A percentile compares a stretch with the other conserved stretches of the same genome.
Evolutionary conservation across 2,113 vertebrate species (phyloP).

Genomic region (Pseudonaja textilis): DNA sequence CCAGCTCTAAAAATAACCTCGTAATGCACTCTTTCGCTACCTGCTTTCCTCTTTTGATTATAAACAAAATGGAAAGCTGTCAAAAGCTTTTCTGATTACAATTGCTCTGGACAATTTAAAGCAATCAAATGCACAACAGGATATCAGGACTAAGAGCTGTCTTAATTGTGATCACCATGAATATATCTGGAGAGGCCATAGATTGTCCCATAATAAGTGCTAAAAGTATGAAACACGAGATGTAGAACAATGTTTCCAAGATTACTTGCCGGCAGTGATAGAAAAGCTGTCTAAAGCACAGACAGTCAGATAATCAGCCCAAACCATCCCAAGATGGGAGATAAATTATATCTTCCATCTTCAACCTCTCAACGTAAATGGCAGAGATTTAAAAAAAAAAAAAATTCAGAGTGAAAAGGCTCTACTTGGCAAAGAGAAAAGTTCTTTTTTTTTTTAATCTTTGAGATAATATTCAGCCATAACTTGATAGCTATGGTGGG

Average conservation of each 20-base stretch:
- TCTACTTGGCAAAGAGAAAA: background rate
- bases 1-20: background rate
- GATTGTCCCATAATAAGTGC: background rate
- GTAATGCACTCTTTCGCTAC: background rate
- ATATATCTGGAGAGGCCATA: background rate
- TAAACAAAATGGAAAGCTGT: background rate
- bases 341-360: background rate
- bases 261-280: background rate
- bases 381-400: background rate
- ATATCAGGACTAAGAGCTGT: background rate
- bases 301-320: background rate
- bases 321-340: background rate
- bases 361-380: background rate
- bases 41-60: background rate
- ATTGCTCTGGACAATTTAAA: background rate
- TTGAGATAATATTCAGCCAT: background rate
- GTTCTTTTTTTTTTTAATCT: background rate
- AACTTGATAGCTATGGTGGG: background rate
- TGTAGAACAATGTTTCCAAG: background rate
- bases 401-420: background rate
- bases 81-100: conserved; percentile 5
- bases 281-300: background rate
- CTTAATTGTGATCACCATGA: background rate
- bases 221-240: background rate
- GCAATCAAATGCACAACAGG: background rate